These are phyloP conservation scores for Anagrus nilaparvatae DNA, from an alignment of 1,140 invertebrate species.

Conservation along the genomic window DNA sequence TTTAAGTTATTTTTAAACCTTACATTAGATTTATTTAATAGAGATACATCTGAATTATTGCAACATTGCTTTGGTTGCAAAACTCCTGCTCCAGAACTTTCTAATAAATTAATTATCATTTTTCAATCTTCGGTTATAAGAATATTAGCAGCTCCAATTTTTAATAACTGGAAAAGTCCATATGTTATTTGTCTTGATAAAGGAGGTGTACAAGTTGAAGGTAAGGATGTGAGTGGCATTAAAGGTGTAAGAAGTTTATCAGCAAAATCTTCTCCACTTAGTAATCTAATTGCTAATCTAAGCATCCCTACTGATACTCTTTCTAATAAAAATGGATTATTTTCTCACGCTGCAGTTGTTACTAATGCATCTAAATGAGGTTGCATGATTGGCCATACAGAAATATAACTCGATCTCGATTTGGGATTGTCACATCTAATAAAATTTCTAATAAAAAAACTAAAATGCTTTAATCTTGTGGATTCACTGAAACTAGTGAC, in stretches of 20 bases:
- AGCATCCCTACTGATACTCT: conserved; percentile 81
- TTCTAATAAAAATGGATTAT: conserved; percentile 74
- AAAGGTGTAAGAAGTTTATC: conserved; percentile 54
- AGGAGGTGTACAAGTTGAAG: conserved; percentile 26
- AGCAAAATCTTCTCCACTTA: conserved; percentile 77
- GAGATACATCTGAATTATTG: no score
- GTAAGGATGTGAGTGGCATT: conserved; percentile 33
- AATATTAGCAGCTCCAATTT: conserved; percentile 92
- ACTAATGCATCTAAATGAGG: conserved; percentile 74
- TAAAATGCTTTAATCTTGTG: conserved; percentile 82
- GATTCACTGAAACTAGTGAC: no score
- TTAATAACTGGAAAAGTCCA: conserved; percentile 81
- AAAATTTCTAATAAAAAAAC: conserved; percentile 91
- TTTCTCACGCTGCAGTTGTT: conserved; percentile 59
- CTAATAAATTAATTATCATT: conserved; percentile 81
- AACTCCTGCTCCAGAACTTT: conserved; percentile 88
- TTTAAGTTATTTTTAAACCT: no score
- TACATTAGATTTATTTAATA: no score
- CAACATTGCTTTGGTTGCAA: conserved; percentile 48
- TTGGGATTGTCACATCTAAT: conserved; percentile 86
- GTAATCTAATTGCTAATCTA: conserved; percentile 74
- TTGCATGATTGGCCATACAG: conserved; percentile 73
- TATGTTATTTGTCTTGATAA: conserved; percentile 65
- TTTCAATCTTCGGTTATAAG: conserved; percentile 87
- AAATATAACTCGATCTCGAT: conserved; percentile 75